phyloP scores from a whole-genome alignment of 2,113 vertebrate species.

The Suricata suricatta region DNA sequence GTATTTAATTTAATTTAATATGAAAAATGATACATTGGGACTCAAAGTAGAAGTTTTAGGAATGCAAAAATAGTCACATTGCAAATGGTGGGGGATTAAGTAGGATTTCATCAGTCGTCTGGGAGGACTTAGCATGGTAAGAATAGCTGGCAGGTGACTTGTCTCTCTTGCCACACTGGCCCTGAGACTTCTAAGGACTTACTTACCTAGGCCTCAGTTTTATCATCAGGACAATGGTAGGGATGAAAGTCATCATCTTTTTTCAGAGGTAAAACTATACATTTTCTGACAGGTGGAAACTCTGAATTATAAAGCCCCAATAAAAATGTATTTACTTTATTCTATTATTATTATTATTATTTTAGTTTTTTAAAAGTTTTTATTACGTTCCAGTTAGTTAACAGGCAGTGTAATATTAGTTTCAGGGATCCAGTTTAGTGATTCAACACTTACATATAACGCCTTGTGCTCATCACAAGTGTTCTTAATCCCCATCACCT shows the following conservation, averaged over 20 bases:
- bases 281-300: not conserved
- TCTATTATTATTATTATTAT: not conserved
- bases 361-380: not conserved
- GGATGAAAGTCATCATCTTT: not conserved
- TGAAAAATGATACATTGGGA: not conserved
- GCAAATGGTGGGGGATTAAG: not conserved
- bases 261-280: not conserved
- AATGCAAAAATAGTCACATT: constrained; percentile 17
- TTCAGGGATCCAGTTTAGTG: not conserved
- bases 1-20: too few relatives aligned
- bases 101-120: not conserved
- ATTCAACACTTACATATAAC: not conserved
- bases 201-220: not conserved
- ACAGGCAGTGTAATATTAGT: not conserved
- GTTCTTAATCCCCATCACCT: not conserved
- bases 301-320: constrained; percentile 5
- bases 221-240: not conserved
- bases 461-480: not conserved
- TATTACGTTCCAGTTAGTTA: not conserved
- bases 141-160: not conserved
- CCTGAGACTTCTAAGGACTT: not conserved
- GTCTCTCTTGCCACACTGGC: not conserved
- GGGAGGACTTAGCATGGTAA: not conserved
- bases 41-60: constrained; percentile 13
- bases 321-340: not conserved